Percentiles rank a stretch among this genome's conserved stretches.
phyloP scores from a whole-genome alignment of 1,140 invertebrate genomes.

The Drosophila pallidifrons region DNA sequence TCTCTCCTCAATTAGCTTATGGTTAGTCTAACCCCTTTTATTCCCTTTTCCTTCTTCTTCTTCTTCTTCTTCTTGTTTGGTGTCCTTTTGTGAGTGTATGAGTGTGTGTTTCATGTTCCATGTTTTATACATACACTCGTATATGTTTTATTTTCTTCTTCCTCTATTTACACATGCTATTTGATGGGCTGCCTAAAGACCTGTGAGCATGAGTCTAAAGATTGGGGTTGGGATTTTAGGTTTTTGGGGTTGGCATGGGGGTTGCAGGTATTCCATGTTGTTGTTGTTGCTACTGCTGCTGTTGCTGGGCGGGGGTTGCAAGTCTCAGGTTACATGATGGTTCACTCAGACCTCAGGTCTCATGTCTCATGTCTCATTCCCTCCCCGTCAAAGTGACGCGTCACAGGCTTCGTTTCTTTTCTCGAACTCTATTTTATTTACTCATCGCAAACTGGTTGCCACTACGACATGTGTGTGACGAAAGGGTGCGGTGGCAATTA shows the following conservation, averaged over 20 bases:
- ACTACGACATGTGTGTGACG: constrained; percentile 30
- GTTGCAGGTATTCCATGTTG: constrained; percentile 15
- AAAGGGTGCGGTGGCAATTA: constrained; percentile 58
- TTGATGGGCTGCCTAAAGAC: constrained; percentile 62
- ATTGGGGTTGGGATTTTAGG: constrained; percentile 38
- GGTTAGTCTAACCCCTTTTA: constrained; percentile 38
- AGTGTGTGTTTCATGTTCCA: constrained; percentile 30
- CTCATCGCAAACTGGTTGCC: constrained; percentile 14
- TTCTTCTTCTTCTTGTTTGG: background rate
- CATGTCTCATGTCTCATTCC: constrained; percentile 20
- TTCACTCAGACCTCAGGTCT: constrained; percentile 14
- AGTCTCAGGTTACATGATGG: constrained; percentile 77
- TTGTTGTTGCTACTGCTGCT: constrained; percentile 6
- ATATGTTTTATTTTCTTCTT: constrained; percentile 40
- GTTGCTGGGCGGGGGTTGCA: constrained; percentile 30
- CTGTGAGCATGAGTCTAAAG: constrained; percentile 23
- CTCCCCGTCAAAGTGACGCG: constrained; percentile 40
- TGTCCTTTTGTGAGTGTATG: constrained; percentile 25
- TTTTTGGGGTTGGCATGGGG: constrained; percentile 32
- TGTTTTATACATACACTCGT: constrained; percentile 10
- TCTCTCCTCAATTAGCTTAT: constrained; percentile 65
- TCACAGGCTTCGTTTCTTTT: constrained; percentile 12
- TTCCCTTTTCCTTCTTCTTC: background rate
- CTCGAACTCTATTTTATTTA: constrained; percentile 56
- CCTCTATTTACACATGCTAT: constrained; percentile 67